These are phyloP conservation scores for Himantopus leucocephalus DNA, from an alignment of 2,113 vertebrate species.

Conservation along the genomic window DNA sequence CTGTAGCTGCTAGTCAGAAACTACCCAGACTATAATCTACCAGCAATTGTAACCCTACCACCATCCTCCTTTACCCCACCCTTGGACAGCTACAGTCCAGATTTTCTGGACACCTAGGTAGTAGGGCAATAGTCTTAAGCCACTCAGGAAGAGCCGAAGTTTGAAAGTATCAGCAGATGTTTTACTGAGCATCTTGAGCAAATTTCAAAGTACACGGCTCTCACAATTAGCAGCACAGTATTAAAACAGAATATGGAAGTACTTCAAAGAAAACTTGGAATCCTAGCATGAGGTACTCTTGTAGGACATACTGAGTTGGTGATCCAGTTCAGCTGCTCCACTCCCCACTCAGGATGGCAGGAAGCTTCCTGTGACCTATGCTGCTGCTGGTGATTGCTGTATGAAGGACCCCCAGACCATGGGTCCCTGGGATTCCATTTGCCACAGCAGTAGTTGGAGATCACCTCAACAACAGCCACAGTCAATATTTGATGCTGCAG, in stretches of 20 bases:
- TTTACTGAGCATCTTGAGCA: neutral
- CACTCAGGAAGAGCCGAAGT: neutral
- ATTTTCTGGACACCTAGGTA: neutral
- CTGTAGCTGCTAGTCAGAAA: neutral
- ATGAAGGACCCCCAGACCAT: neutral
- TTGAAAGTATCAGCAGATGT: neutral
- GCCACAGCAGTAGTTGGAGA: neutral
- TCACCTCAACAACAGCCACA: neutral
- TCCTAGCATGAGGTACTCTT: no score
- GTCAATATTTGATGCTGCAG: neutral
- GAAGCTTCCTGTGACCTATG: neutral
- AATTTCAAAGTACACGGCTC: neutral
- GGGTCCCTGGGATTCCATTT: neutral
- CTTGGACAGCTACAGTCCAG: neutral
- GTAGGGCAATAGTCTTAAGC: neutral
- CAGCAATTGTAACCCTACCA: neutral
- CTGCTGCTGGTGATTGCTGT: neutral
- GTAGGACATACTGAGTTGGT: neutral
- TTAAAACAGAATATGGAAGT: neutral
- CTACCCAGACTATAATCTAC: neutral
- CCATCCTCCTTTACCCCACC: neutral
- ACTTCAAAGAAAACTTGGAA: neutral
- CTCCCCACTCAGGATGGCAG: neutral
- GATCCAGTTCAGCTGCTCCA: neutral
- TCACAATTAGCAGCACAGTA: neutral